Evolutionary conservation across 2,888 invertebrate species (phyloP).

Genomic region (Troglohyphantes excavatus): DNA sequence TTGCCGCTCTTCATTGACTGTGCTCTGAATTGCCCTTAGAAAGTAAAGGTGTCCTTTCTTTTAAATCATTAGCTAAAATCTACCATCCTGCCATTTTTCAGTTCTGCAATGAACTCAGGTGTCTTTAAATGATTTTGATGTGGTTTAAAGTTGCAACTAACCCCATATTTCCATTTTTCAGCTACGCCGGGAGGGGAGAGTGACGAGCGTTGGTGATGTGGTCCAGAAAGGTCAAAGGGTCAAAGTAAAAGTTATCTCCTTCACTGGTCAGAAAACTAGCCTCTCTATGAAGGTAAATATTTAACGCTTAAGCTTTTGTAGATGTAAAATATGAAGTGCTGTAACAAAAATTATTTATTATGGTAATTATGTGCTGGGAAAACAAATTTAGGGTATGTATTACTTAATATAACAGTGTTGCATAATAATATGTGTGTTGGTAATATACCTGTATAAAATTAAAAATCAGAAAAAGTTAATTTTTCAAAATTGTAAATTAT

Average conservation of each 20-base stretch:
- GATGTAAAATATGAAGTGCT: too few species aligned
- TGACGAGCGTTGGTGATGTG: constrained; percentile 96
- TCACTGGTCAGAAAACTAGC: constrained; percentile 97
- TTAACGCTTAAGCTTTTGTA: too few species aligned
- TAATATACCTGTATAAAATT: too few species aligned
- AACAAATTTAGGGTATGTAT: neutral
- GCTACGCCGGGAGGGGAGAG: constrained; percentile 94
- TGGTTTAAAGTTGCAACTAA: neutral
- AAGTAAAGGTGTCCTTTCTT: too few species aligned
- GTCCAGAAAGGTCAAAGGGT: constrained; percentile 94
- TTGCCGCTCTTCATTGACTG: too few species aligned
- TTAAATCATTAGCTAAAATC: too few species aligned
- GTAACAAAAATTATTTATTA: neutral
- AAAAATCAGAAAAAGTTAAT: too few species aligned
- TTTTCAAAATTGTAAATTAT: too few species aligned
- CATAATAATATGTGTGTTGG: neutral
- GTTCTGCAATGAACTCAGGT: too few species aligned
- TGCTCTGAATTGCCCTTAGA: too few species aligned
- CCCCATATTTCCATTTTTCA: constrained; percentile 82
- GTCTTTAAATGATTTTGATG: too few species aligned
- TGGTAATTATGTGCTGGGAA: neutral
- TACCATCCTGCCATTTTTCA: too few species aligned
- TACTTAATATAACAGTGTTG: neutral
- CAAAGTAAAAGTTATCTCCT: constrained; percentile 91
- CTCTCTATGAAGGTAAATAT: constrained; percentile 93